Evolutionary conservation across 2,797 vertebrate genomes (phyloP).

Genomic region (Rhinoraja longicauda): DNA sequence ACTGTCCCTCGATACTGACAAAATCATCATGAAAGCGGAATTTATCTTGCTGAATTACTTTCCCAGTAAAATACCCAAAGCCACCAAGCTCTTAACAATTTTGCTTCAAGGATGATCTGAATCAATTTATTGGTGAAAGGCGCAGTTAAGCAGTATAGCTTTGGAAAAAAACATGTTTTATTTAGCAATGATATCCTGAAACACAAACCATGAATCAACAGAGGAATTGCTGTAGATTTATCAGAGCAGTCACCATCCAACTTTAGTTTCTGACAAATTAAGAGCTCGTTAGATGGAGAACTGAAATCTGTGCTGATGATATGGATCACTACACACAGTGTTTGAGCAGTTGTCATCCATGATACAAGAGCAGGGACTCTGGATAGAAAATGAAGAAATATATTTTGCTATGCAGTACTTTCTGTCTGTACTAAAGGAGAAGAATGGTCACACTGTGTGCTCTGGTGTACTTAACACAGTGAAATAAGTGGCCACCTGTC

Average conservation of each 20-base stretch:
- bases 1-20: constrained; percentile 8
- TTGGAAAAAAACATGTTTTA: constrained; percentile 28
- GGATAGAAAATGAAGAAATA: constrained; percentile 19
- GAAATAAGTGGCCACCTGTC: constrained; percentile 36
- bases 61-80: constrained; percentile 3
- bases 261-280: constrained; percentile 30
- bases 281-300: constrained; percentile 34
- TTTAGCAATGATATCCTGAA: constrained; percentile 28
- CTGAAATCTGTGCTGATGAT: neutral
- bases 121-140: constrained; percentile 31
- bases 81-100: constrained; percentile 21
- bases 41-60: constrained; percentile 31
- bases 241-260: neutral
- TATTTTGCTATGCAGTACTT: constrained; percentile 21
- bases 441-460: neutral
- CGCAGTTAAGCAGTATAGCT: neutral
- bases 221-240: neutral
- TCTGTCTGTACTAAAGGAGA: constrained; percentile 17
- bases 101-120: constrained; percentile 29
- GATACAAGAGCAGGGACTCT: neutral
- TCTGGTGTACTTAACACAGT: neutral
- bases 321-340: neutral
- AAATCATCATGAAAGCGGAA: constrained; percentile 15
- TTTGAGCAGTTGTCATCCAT: constrained; percentile 22
- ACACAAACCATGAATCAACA: constrained; percentile 15